Conservation (phyloP, 2,888 invertebrate species). For the Dusona sp. region DNA sequence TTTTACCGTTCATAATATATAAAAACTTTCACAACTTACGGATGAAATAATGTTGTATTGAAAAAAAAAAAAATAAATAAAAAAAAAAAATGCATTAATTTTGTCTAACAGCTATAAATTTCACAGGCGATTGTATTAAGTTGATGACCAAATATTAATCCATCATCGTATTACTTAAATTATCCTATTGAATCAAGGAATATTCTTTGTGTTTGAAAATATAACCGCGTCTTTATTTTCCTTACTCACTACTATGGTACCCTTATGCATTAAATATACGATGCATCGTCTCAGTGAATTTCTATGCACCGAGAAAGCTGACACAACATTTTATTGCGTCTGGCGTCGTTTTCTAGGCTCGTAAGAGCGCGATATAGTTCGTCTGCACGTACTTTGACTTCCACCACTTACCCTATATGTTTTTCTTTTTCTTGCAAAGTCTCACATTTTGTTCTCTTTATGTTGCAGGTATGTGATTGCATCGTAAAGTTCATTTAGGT, state of each 20-base stretch:
- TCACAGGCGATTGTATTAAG: too few relatives aligned
- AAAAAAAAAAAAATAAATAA: not conserved
- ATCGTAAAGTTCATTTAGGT: slow-evolving; percentile 71
- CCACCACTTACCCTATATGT: not conserved
- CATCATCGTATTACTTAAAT: too few relatives aligned
- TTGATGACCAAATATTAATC: too few relatives aligned
- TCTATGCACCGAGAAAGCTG: slow-evolving; percentile 30
- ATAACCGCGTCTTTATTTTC: not conserved
- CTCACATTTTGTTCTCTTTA: slow-evolving; percentile 43
- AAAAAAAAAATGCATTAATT: too few relatives aligned
- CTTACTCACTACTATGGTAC: not conserved
- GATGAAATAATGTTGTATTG: not conserved
- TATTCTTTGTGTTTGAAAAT: not conserved
- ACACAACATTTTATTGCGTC: slow-evolving; percentile 51
- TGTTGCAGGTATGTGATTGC: slow-evolving; percentile 76
- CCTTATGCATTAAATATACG: slow-evolving; percentile 12
- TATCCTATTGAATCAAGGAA: not conserved
- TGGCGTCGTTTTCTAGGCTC: slow-evolving; percentile 38
- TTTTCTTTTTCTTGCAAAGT: slow-evolving; percentile 18
- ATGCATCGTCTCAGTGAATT: slow-evolving; percentile 20
- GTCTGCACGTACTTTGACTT: slow-evolving; percentile 24
- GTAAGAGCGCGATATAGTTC: slow-evolving; percentile 30
- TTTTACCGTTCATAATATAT: not conserved
- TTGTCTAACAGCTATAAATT: too few relatives aligned
- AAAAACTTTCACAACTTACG: too few relatives aligned